Conservation (phyloP, 2,888 invertebrate genomes). For the Pandemis cinnamomeana region DNA sequence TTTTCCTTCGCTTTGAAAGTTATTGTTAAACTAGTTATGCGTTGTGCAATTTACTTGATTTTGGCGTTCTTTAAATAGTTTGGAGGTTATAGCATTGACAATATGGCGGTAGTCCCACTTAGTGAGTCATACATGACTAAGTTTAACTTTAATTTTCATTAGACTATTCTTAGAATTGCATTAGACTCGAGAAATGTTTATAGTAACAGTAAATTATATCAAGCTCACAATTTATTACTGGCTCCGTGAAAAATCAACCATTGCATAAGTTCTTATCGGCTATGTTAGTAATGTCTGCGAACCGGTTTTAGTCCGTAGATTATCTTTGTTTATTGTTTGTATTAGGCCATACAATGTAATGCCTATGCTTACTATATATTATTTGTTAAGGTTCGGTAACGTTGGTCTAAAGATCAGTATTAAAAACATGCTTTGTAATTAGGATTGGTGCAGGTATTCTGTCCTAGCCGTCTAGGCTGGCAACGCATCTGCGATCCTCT, state of each 20-base stretch:
- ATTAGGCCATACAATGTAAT: slow-evolving; percentile 3
- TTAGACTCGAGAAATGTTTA: neutral
- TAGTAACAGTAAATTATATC: neutral
- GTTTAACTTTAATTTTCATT: neutral
- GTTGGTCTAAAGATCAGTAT: neutral
- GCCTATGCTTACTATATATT: slow-evolving; percentile 7
- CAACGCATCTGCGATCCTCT: no score
- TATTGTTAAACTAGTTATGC: no score
- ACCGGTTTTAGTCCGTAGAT: slow-evolving; percentile 31
- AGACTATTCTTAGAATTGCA: neutral
- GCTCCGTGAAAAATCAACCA: slow-evolving; percentile 32
- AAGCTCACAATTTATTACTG: slow-evolving; percentile 2
- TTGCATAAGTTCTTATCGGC: slow-evolving; percentile 31
- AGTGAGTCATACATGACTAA: neutral
- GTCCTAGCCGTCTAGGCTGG: no score
- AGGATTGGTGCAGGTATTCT: neutral
- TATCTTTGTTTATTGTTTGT: slow-evolving; percentile 34
- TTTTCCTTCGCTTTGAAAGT: no score
- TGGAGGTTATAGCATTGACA: neutral
- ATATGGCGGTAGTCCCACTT: neutral
- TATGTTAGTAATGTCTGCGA: slow-evolving; percentile 12
- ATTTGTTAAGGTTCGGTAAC: slow-evolving; percentile 7
- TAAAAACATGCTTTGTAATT: neutral
- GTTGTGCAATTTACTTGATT: no score
- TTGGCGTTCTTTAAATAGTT: no score